Percentiles rank a stretch among this genome's conserved stretches.
These are phyloP conservation scores for Murina feae DNA, from an alignment of 2,113 vertebrate genomes.

Conservation along the genomic window DNA sequence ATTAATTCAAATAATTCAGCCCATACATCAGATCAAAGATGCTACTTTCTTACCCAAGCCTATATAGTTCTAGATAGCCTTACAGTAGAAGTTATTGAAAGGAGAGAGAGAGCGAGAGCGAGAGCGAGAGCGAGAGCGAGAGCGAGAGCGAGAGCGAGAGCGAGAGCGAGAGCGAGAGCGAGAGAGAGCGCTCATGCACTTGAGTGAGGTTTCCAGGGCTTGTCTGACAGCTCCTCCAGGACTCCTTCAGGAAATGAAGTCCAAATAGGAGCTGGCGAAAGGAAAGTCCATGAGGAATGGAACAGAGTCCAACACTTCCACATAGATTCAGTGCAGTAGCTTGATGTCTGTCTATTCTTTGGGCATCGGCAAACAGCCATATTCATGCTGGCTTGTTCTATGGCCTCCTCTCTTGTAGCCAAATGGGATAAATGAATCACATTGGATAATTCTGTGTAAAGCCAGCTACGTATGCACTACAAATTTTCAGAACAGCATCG, in stretches of 20 bases:
- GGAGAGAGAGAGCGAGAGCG: not conserved
- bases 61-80: not conserved
- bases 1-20: not conserved
- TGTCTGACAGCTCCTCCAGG: not conserved
- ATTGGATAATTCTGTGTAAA: not conserved
- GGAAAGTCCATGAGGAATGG: not conserved
- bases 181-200: too few relatives aligned
- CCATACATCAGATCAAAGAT: not conserved
- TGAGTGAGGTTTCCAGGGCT: not conserved
- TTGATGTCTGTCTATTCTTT: not conserved
- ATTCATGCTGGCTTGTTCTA: not conserved
- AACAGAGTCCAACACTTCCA: slow-evolving; percentile 53
- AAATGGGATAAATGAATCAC: slow-evolving; percentile 29
- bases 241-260: not conserved
- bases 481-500: not conserved
- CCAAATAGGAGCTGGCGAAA: not conserved
- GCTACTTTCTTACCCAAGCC: not conserved
- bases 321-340: slow-evolving; percentile 16
- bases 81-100: not conserved
- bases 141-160: not conserved
- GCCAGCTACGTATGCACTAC: not conserved
- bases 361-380: not conserved
- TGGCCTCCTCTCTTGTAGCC: slow-evolving; percentile 2
- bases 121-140: not conserved
- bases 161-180: not conserved